phyloP scores from a whole-genome alignment of 2,113 vertebrate genomes.

The Oxyura jamaicensis region DNA sequence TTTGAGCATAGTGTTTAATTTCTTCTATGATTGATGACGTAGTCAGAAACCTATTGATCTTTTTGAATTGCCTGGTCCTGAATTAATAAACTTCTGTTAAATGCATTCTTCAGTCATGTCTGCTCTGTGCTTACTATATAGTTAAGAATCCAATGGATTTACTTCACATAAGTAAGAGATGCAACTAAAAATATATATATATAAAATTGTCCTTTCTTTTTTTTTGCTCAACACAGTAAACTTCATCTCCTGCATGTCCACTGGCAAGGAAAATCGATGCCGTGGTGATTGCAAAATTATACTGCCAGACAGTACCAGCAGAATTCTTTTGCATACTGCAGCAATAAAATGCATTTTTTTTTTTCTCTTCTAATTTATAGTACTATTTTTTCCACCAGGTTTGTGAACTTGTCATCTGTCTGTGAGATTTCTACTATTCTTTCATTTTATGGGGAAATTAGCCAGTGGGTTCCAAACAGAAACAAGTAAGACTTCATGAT shows the following conservation, averaged over 20 bases:
- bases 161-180: not conserved
- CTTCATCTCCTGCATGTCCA: not conserved
- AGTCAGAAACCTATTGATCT: conserved; percentile 13
- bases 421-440: not conserved
- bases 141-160: not conserved
- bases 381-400: not conserved
- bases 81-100: not conserved
- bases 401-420: not conserved
- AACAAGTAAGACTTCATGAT: not conserved
- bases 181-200: not conserved
- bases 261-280: not conserved
- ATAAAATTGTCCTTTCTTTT: not conserved
- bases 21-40: not conserved
- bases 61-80: not conserved
- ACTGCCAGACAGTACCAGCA: not conserved
- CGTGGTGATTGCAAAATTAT: not conserved
- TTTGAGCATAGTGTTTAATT: not conserved
- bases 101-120: not conserved
- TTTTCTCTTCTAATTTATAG: not conserved
- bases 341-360: not conserved
- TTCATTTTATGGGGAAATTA: not conserved
- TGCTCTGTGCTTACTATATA: not conserved
- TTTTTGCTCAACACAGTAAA: not conserved
- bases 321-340: not conserved
- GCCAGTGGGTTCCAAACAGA: not conserved